These are phyloP conservation scores for Phyllotreta striolata DNA, from an alignment of 2,888 invertebrate species.

Conservation along the genomic window DNA sequence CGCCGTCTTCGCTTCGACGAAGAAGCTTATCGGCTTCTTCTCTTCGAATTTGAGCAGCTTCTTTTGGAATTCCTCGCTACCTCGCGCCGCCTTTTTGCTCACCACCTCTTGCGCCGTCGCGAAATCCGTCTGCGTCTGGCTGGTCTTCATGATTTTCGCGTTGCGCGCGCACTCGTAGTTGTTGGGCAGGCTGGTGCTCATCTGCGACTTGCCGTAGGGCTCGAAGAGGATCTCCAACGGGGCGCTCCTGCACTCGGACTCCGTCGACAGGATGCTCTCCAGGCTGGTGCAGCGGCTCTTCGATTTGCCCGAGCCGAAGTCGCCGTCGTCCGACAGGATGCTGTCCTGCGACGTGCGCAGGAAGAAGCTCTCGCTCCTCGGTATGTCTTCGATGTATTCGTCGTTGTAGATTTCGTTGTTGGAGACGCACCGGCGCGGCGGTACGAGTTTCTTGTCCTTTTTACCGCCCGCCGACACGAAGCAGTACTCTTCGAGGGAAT, in stretches of 20 bases:
- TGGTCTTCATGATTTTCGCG: conserved; percentile 59
- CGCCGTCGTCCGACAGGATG: conserved; percentile 72
- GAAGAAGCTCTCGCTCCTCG: conserved; percentile 83
- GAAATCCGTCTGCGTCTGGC: conserved; percentile 60
- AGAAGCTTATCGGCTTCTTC: conserved; percentile 56
- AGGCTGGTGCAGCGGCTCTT: conserved; percentile 78
- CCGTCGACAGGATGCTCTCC: conserved; percentile 83
- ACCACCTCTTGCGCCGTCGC: conserved; percentile 53
- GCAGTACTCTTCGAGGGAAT: conserved; percentile 78
- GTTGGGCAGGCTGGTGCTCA: conserved; percentile 51
- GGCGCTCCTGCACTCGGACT: conserved; percentile 79
- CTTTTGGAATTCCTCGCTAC: conserved; percentile 58
- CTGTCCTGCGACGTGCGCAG: conserved; percentile 80
- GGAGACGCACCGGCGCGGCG: conserved; percentile 75
- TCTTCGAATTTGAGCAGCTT: conserved; percentile 59
- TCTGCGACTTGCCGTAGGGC: conserved; percentile 39
- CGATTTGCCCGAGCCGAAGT: conserved; percentile 58
- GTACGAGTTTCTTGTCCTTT: conserved; percentile 60
- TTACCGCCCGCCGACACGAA: conserved; percentile 54
- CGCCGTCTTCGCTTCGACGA: conserved; percentile 49
- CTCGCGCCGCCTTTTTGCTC: conserved; percentile 51
- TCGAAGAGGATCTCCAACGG: conserved; percentile 76
- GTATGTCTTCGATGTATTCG: conserved; percentile 56
- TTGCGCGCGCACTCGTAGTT: conserved; percentile 46
- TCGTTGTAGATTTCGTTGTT: conserved; percentile 77